Base-by-base conservation (phyloP, 2,113 vertebrate species). In the Scortum barcoo region DNA sequence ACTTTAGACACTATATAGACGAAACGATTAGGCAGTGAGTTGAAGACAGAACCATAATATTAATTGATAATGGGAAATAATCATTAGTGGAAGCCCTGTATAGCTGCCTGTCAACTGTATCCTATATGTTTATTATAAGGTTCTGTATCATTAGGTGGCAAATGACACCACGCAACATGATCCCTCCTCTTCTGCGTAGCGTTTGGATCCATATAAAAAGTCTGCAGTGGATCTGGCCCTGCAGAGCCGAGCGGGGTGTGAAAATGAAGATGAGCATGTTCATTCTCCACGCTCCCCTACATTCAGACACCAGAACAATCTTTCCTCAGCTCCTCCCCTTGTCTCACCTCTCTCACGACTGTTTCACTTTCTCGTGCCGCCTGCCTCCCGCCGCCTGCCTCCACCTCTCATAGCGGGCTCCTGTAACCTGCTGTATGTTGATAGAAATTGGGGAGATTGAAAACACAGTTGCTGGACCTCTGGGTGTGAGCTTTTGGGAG, bases 181-280 rank as follows among this genome's bases (percentile, higher is more conserved):
- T 75, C 10, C 13, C 30, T 61, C 12, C 48, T 61, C 36, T 72
- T 24, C 5, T 53, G 28, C n/a, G 33, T 24, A 13, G 74, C 38
- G 2, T 66, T 66, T 36, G 48, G 61, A 72, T 53, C 54, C 51
- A 63, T 70, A 86, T 78, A 67, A 68, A 77, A 19, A 73, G 78
- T 38, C 73, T 80, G 22, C 53, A 70, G 71, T 0, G 33, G 70
- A 56, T 75, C 81, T 40, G 10, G 65, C 58, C 46, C 76, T 76
- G 78, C 77, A 57, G 65, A 84, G 69, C 40, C 2, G 17, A 81
- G 67, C 76, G 1, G 51, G 58, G 56, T 53, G 58, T 72, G 76
- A 61, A 81, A 85, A 87, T 89, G 74, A 86, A 92, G 85, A 89
- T n/a, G 72, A 85, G 76, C 46, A 24, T 83, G 72, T 84, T 87